phyloP scores from a whole-genome alignment of 2,888 invertebrate genomes.

The Lathronympha strigana region DNA sequence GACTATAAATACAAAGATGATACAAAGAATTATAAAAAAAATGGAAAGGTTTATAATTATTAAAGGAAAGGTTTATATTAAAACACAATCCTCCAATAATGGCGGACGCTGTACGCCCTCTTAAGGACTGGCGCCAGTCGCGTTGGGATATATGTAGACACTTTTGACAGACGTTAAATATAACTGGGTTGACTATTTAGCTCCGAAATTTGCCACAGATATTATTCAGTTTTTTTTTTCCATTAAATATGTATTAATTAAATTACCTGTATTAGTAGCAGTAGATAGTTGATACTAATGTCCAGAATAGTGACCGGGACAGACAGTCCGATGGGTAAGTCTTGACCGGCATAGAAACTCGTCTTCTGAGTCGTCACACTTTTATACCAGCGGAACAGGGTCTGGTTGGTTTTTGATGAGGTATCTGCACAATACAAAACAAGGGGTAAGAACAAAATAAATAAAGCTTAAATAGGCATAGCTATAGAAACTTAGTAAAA shows the following conservation, averaged over 20 bases:
- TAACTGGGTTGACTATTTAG: too few species aligned
- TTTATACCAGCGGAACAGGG: constrained; percentile 54
- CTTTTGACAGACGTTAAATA: too few species aligned
- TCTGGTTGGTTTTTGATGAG: constrained; percentile 46
- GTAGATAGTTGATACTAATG: constrained; percentile 65
- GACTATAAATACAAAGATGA: too few species aligned
- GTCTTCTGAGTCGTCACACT: constrained; percentile 53
- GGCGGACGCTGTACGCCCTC: too few species aligned
- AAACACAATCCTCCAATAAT: too few species aligned
- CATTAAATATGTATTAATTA: neutral
- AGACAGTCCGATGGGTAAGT: constrained; percentile 55
- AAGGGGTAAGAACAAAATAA: neutral
- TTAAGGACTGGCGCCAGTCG: too few species aligned
- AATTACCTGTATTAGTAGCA: constrained; percentile 68
- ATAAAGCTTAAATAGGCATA: neutral
- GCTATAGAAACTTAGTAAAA: neutral
- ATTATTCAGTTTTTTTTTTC: too few species aligned
- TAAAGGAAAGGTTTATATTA: too few species aligned
- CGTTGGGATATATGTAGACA: too few species aligned
- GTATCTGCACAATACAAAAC: constrained; percentile 48
- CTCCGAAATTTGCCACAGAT: too few species aligned
- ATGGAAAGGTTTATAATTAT: too few species aligned
- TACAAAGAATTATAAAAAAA: too few species aligned
- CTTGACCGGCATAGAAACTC: constrained; percentile 55
- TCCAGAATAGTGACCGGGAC: constrained; percentile 62